Percentiles rank a stretch among this genome's conserved stretches.
phyloP scores from a whole-genome alignment of 1,140 invertebrate species.

The Drosophila sturtevanti region DNA sequence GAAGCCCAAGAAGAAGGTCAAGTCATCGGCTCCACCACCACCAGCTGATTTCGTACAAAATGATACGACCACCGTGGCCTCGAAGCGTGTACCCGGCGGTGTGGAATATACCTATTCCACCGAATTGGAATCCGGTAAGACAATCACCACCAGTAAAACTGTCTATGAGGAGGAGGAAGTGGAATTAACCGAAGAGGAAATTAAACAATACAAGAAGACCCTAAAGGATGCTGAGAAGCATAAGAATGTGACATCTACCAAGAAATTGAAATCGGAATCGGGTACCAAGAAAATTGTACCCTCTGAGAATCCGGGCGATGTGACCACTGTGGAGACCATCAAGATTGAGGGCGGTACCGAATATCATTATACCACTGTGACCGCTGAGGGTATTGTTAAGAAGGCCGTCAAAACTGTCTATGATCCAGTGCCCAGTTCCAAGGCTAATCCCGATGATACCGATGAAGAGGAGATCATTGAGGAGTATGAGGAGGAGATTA shows the following conservation, averaged over 20 bases:
- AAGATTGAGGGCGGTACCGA: constrained; percentile 80
- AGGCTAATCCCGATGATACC: constrained; percentile 68
- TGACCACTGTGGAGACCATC: constrained; percentile 81
- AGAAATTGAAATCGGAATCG: constrained; percentile 78
- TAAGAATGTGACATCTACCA: constrained; percentile 77
- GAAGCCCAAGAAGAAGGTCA: constrained; percentile 76
- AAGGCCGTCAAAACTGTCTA: constrained; percentile 79
- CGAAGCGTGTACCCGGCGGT: constrained; percentile 76
- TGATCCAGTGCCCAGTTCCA: constrained; percentile 70
- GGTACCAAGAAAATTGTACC: constrained; percentile 81
- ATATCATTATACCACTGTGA: constrained; percentile 80
- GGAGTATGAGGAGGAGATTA: constrained; percentile 81
- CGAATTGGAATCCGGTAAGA: constrained; percentile 76
- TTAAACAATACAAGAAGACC: constrained; percentile 76
- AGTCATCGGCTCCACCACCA: constrained; percentile 73
- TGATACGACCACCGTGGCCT: constrained; percentile 75
- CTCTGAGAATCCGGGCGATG: constrained; percentile 78
- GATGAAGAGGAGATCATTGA: constrained; percentile 81
- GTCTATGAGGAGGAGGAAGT: constrained; percentile 80
- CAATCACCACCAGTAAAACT: constrained; percentile 80
- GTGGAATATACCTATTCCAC: constrained; percentile 79
- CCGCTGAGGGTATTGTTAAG: constrained; percentile 79
- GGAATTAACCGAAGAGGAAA: constrained; percentile 80
- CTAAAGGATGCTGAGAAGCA: constrained; percentile 82
- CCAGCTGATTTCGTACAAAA: constrained; percentile 79